phyloP scores from a whole-genome alignment of 2,888 invertebrate genomes.

The Erannis defoliaria region DNA sequence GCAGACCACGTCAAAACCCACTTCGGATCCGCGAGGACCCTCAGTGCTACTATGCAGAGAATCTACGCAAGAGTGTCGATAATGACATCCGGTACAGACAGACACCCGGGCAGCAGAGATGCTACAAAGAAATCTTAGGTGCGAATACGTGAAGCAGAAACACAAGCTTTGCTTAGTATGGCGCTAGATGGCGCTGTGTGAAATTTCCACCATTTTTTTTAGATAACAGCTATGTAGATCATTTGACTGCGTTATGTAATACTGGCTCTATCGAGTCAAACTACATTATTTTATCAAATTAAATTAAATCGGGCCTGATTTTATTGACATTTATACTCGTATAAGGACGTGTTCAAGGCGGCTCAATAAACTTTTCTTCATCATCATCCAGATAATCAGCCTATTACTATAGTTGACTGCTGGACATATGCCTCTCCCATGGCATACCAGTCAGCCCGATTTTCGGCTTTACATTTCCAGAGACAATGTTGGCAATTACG shows the following conservation, averaged over 20 bases:
- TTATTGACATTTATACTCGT: background rate
- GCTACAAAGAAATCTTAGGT: conserved; percentile 88
- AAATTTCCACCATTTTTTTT: too few species aligned
- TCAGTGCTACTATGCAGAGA: conserved; percentile 88
- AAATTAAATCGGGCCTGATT: background rate
- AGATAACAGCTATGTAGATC: background rate
- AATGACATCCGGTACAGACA: conserved; percentile 90
- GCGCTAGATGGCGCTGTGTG: too few species aligned
- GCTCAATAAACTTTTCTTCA: background rate
- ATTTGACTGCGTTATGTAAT: background rate
- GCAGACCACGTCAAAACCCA: conserved; percentile 83
- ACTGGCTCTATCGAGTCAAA: background rate
- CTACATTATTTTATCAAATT: background rate
- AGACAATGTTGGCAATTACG: too few species aligned
- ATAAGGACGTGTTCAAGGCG: background rate
- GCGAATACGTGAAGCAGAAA: conserved; percentile 30
- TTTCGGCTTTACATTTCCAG: too few species aligned
- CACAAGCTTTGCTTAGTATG: too few species aligned
- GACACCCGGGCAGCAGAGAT: conserved; percentile 82
- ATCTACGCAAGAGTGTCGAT: conserved; percentile 88
- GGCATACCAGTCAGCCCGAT: too few species aligned
- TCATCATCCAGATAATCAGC: too few species aligned
- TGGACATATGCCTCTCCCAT: too few species aligned
- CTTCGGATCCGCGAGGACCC: conserved; percentile 89
- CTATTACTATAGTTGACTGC: too few species aligned